These are phyloP conservation scores for Rugalucina vietnamica DNA, from an alignment of 2,888 invertebrate species.

Conservation along the genomic window DNA sequence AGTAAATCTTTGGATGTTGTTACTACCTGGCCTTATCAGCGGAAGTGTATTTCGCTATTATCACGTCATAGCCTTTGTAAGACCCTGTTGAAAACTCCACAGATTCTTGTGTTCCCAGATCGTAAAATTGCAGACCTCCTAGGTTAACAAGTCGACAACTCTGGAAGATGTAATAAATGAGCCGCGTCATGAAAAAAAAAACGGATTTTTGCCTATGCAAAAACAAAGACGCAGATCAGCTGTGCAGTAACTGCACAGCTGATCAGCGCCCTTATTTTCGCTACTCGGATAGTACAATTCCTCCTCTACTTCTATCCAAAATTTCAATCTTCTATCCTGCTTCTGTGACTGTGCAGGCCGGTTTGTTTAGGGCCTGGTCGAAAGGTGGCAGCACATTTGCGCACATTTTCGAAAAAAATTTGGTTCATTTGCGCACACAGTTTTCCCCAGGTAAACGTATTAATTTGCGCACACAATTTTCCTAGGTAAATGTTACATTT, in stretches of 20 bases:
- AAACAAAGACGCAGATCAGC: neutral
- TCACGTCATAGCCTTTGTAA: constrained; percentile 28
- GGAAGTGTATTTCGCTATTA: constrained; percentile 52
- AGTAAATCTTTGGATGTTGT: neutral
- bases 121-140: constrained; percentile 46
- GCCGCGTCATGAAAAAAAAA: too few relatives aligned
- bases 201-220: too few relatives aligned
- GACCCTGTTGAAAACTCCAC: constrained; percentile 49
- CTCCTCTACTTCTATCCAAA: neutral
- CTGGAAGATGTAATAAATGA: too few relatives aligned
- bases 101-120: constrained; percentile 53
- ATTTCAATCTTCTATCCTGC: neutral
- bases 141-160: constrained; percentile 53
- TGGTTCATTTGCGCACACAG: too few relatives aligned
- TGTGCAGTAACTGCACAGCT: neutral
- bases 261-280: neutral
- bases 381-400: too few relatives aligned
- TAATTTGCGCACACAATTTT: too few relatives aligned
- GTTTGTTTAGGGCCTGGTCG: too few relatives aligned
- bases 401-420: too few relatives aligned
- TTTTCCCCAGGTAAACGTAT: too few relatives aligned
- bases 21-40: constrained; percentile 45
- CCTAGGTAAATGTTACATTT: too few relatives aligned
- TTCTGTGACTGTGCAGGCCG: neutral
- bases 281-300: neutral